Conservation (phyloP, 2,797 vertebrate species). For the Tragelaphus oryx region DNA sequence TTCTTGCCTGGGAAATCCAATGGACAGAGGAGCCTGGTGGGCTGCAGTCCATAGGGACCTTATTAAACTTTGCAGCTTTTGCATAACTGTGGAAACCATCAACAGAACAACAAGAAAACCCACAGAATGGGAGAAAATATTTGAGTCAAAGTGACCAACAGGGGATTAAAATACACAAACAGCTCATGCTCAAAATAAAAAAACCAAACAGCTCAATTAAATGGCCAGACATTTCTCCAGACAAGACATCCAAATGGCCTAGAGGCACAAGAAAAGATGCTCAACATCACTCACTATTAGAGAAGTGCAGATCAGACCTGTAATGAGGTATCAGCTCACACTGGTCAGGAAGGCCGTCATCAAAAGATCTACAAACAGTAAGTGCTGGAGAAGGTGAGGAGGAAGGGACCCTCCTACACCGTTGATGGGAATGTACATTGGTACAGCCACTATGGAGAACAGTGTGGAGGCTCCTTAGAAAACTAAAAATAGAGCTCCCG, state of each 20-base stretch:
- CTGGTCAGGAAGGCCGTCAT: neutral
- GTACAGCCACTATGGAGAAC: neutral
- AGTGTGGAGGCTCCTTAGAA: neutral
- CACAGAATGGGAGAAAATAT: neutral
- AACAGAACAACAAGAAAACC: neutral
- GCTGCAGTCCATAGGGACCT: neutral
- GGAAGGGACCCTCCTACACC: neutral
- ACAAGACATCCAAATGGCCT: neutral
- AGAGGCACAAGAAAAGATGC: neutral
- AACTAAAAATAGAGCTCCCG: neutral
- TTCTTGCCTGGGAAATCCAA: neutral
- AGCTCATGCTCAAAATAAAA: neutral
- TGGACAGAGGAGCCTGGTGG: neutral
- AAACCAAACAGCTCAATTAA: neutral
- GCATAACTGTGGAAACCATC: neutral
- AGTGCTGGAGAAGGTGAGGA: neutral
- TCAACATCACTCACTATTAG: neutral
- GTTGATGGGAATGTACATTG: neutral
- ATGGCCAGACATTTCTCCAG: neutral
- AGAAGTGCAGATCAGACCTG: neutral
- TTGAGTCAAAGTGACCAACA: neutral
- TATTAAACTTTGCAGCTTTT: neutral
- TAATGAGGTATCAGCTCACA: neutral
- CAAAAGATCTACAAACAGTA: neutral
- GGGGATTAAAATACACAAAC: neutral